Base-by-base conservation (phyloP, 1,140 invertebrate species). In the Bombus fervidus region DNA sequence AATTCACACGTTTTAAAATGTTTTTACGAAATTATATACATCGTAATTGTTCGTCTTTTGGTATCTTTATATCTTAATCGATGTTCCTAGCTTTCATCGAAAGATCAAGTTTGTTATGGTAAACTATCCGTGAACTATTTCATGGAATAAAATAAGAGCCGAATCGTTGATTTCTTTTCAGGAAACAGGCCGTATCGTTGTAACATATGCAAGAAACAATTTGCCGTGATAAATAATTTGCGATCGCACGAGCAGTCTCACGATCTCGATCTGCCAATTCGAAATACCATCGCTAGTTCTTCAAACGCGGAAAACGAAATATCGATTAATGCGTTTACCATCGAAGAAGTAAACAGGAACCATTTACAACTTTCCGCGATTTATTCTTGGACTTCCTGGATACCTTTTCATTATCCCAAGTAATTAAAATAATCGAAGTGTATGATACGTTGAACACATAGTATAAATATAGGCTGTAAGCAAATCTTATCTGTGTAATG, bases 181-280 rank as follows among this genome's bases (percentile, higher is more conserved):
- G 97, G 97, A 82, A 97, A 98, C 93, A 97, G 97, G 93, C 97
- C 97, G 4, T 97, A 98, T 92, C 96, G 96, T 39, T 98, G 97
- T 93, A 95, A 96, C 82, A 92, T 97, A 2, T 98, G 97, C 93
- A 96, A 96, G 71, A 98, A 98, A 93, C 96, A 96, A 92, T 98
- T 98, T 92, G 97, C 97, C 3, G 94, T 97, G 3, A 96, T 97
- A 41, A 97, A 97, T 92, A 98, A 98, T 93, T 95, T 98, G 82
- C 95, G 97, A 85, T 97, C 97, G 0, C 97, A 98, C 91, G 95
- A 97, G 93, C 97, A 97, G 93, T 97, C 97, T 8, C 97, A 98
- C 90, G 97, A 96, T 83, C 76, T 72, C 12, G 37, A 87, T 72
- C 18, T 83, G 25, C 39, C 77, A 10, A 68, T 72, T 31, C 72